These are phyloP conservation scores for Trogon melanurus DNA, from an alignment of 2,113 vertebrate species.

Conservation along the genomic window DNA sequence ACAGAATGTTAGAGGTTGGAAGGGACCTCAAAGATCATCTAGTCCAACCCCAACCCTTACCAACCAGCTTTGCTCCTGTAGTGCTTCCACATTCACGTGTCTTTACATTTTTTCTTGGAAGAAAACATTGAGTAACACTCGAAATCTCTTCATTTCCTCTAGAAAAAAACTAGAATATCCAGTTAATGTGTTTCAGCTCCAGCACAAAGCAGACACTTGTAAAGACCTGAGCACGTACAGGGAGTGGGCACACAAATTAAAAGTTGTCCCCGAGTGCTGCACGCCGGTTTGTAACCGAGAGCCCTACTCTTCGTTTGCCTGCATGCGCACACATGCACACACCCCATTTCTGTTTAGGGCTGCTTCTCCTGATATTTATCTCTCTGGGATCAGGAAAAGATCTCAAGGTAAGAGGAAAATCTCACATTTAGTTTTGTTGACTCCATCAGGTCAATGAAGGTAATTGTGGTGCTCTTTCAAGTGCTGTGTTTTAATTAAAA, in stretches of 20 bases:
- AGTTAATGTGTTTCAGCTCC: not conserved
- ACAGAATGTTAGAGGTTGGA: too few relatives aligned
- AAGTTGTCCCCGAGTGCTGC: not conserved
- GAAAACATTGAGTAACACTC: not conserved
- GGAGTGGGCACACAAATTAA: not conserved
- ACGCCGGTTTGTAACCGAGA: not conserved
- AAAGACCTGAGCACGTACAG: not conserved
- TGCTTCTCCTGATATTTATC: not conserved
- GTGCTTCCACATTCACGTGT: not conserved
- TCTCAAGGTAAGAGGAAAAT: not conserved
- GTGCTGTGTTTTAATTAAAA: not conserved
- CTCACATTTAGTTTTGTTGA: not conserved
- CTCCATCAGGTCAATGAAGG: not conserved
- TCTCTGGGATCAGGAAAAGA: not conserved
- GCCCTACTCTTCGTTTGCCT: not conserved
- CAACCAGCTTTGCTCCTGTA: not conserved
- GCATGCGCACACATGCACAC: not conserved
- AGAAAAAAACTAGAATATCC: not conserved
- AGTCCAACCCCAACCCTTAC: not conserved
- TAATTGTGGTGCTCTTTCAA: not conserved
- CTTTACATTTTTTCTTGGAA: not conserved
- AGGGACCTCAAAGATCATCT: too few relatives aligned
- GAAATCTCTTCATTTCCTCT: not conserved
- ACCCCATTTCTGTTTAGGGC: not conserved
- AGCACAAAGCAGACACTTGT: constrained; percentile 16